Evolutionary conservation across 2,888 invertebrate species (phyloP), one percentile per base, ranked within the genome.

Genomic region (Pyrrhia umbra): DNA sequence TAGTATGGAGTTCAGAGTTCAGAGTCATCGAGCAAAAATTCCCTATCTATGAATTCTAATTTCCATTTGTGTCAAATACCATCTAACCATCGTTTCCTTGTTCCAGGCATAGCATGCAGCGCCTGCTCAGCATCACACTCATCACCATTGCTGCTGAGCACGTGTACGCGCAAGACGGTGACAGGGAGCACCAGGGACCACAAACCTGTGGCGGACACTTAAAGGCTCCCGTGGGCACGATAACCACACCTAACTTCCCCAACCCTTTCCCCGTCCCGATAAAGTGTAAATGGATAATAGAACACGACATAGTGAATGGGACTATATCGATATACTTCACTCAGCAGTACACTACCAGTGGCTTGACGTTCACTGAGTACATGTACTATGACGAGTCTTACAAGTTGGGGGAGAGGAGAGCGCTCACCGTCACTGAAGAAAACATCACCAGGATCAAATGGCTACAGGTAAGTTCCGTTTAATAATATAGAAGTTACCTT

Each of bases 191-290:
- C 70, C 90, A 90, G 60, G 91, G 91, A 1, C 92, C 92, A 2
- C 91, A 94, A 66, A 87, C 90, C 43, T 97, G 97, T 83, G 97
- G 97, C 1, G 97, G 97, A 10, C 95, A 95, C 18, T 91, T 97
- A 47, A 96, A 96, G 45, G 96, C 95, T 6, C 95, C 96, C 4
- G 95, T 96, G 46, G 98, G 98, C 39, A 92, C 96, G 56, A 96
- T 98, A 50, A 96, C 97, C 70, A 98, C 98, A 13, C 98, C 98
- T 0, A 96, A 97, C 86, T 98, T 98, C 86, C 98, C 98, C 0
- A 95, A 95, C 64, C 95, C 97, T 21, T 98, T 98, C 89, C 95
- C 96, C 6, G 97, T 97, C 42, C 98, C 98, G 15, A 96, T 98
- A 68, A 96, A 96, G 78, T 98, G 98, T 89, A 96, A 97, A 79